phyloP scores from a whole-genome alignment of 2,888 invertebrate genomes.

The Lepidochrysops patricia region DNA sequence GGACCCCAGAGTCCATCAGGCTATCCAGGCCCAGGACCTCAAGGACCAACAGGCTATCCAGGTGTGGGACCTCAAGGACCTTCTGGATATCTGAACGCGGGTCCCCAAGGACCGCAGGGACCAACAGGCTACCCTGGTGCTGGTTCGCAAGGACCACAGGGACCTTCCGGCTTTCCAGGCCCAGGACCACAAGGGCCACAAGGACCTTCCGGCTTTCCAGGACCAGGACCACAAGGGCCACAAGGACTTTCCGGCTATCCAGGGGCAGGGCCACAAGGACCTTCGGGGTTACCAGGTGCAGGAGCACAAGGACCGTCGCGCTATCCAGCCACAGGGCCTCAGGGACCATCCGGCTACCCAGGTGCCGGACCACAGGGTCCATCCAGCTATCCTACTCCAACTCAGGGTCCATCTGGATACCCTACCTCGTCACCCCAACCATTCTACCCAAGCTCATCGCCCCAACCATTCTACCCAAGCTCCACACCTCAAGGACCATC shows the following conservation, averaged over 20 bases:
- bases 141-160: neutral
- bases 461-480: too few species aligned
- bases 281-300: constrained; percentile 3
- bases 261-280: neutral
- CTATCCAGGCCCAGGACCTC: constrained; percentile 32
- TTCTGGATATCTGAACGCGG: neutral
- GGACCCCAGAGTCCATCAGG: constrained; percentile 19
- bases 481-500: constrained; percentile 17
- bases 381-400: constrained; percentile 20
- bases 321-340: constrained; percentile 20
- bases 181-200: neutral
- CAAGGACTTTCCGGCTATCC: constrained; percentile 1
- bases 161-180: neutral
- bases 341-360: neutral
- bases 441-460: too few species aligned
- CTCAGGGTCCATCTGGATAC: constrained; percentile 4
- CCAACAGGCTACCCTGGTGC: neutral
- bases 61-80: constrained; percentile 15
- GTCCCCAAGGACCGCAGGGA: neutral
- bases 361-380: constrained; percentile 18
- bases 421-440: constrained; percentile 16
- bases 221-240: neutral
- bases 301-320: constrained; percentile 24
- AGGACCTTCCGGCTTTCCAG: neutral
- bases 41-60: constrained; percentile 20